Percentiles rank a stretch among this genome's conserved stretches.
Conservation (phyloP, 2,888 invertebrate genomes). For the Drosophila mettleri region DNA sequence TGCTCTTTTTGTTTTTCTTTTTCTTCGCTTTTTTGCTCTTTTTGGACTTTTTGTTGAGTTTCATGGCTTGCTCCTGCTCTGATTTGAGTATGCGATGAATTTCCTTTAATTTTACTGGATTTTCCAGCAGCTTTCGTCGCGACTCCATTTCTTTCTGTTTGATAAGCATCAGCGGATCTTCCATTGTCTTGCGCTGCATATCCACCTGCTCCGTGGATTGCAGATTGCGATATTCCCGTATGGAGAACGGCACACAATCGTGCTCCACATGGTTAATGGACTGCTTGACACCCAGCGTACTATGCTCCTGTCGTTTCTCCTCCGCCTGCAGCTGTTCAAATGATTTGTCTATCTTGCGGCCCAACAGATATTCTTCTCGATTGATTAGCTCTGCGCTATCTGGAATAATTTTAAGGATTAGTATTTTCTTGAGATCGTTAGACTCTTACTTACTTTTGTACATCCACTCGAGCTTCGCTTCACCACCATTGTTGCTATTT, state of each 20-base stretch:
- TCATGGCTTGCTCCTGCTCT: constrained; percentile 84
- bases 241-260: constrained; percentile 91
- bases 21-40: constrained; percentile 76
- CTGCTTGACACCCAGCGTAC: constrained; percentile 82
- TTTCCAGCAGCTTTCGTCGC: constrained; percentile 92
- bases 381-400: constrained; percentile 86
- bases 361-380: constrained; percentile 95
- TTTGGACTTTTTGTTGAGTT: constrained; percentile 57
- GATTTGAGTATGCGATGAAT: constrained; percentile 91
- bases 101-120: constrained; percentile 95
- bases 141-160: constrained; percentile 96
- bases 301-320: constrained; percentile 84
- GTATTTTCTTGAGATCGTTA: neutral
- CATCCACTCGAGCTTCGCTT: constrained; percentile 93
- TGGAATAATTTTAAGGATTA: constrained; percentile 23
- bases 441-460: constrained; percentile 87
- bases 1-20: constrained; percentile 73
- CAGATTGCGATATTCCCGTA: constrained; percentile 86
- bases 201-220: constrained; percentile 91
- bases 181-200: constrained; percentile 94
- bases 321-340: constrained; percentile 88
- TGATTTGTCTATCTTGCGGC: constrained; percentile 90
- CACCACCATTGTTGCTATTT: constrained; percentile 85
- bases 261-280: constrained; percentile 90
- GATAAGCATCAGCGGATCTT: constrained; percentile 96